These are phyloP conservation scores for Blennius ocellaris DNA, from an alignment of 2,113 vertebrate species.

Conservation along the genomic window DNA sequence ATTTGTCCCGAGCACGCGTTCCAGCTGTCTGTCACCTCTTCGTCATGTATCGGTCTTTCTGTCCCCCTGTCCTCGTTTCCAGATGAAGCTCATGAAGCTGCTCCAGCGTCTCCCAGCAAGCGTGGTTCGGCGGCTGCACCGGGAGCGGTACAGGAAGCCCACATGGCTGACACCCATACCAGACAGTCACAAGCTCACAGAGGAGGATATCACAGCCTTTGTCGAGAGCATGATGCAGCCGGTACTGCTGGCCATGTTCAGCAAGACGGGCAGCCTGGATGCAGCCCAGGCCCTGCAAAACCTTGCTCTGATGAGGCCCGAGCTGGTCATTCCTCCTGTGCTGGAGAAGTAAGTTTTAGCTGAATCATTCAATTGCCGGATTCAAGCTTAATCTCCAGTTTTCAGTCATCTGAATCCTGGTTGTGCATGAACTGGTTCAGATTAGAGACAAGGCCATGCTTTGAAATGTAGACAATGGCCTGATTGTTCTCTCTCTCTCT, in stretches of 20 bases:
- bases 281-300: constrained; percentile 98
- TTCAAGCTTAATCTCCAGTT: constrained; percentile 1
- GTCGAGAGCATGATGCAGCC: constrained; percentile 97
- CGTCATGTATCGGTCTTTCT: constrained; percentile 47
- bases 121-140: constrained; percentile 93
- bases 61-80: constrained; percentile 45
- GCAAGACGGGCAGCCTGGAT: constrained; percentile 97
- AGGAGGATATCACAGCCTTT: constrained; percentile 94
- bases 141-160: constrained; percentile 93
- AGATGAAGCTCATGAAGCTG: constrained; percentile 99
- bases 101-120: constrained; percentile 93
- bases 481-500: constrained; percentile 37
- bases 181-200: constrained; percentile 93
- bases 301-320: constrained; percentile 96
- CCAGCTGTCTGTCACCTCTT: constrained; percentile 20
- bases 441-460: constrained; percentile 9
- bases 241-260: constrained; percentile 98
- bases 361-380: background rate
- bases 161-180: constrained; percentile 95
- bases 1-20: constrained; percentile 27
- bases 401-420: background rate
- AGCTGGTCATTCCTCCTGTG: constrained; percentile 97
- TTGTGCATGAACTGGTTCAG: background rate
- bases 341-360: constrained; percentile 89
- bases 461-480: constrained; percentile 34